Percentiles rank a stretch among this genome's conserved stretches.
phyloP scores from a whole-genome alignment of 2,113 vertebrate genomes.

The Crotalus viridis region DNA sequence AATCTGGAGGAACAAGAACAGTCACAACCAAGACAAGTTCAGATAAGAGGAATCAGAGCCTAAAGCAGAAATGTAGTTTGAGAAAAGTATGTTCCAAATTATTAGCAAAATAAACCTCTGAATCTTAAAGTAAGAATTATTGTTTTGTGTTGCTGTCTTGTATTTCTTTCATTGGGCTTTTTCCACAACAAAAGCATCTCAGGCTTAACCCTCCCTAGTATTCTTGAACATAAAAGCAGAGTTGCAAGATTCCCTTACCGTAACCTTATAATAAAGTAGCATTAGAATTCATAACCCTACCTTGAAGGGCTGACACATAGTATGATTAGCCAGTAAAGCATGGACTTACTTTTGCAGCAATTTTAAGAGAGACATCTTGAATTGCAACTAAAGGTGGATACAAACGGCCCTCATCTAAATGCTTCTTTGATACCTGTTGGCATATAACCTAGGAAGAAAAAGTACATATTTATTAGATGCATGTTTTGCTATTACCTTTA shows the following conservation, averaged over 20 bases:
- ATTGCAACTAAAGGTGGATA: conserved; percentile 90
- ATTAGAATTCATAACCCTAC: not conserved
- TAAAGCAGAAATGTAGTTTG: not conserved
- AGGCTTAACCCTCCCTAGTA: not conserved
- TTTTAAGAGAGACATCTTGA: conserved; percentile 82
- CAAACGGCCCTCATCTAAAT: conserved; percentile 87
- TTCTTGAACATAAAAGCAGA: not conserved
- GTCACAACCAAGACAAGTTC: not conserved
- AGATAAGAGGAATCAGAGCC: not conserved
- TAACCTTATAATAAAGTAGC: not conserved
- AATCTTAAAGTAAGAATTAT: too few relatives aligned
- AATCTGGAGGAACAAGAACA: not conserved
- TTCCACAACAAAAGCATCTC: not conserved
- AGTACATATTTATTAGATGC: not conserved
- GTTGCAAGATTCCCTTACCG: not conserved
- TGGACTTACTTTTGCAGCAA: conserved; percentile 83
- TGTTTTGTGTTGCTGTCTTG: too few relatives aligned
- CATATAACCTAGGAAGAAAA: conserved; percentile 81
- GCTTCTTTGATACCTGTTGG: conserved; percentile 82
- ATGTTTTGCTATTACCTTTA: not conserved
- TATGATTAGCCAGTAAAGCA: not conserved
- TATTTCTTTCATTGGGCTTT: too few relatives aligned
- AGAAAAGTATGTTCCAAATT: not conserved
- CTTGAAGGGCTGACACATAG: not conserved
- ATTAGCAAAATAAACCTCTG: too few relatives aligned